Base-by-base conservation (phyloP, 2,888 invertebrate species). In the Flexamia atlantica region DNA sequence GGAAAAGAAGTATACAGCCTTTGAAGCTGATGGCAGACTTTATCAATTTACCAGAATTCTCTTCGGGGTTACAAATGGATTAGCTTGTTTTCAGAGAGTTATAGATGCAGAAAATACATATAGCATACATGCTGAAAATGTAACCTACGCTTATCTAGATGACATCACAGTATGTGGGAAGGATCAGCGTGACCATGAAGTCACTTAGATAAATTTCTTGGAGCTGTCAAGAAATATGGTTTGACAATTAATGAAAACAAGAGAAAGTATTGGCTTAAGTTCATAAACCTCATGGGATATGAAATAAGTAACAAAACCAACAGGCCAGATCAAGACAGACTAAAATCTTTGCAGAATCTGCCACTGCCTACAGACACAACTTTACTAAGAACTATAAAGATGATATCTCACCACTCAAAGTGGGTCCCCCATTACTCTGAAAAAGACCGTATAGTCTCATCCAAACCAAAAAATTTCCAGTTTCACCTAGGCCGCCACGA, bases 211-310 rank as follows among this genome's bases (percentile, higher is more conserved):
- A 81, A 68, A 64, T 81, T 81, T 10, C 64, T 81, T 32, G 64
- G 1, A 17, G 82, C 84, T 53, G 84, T 70, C 10, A 82, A 84
- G 50, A 84, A 85, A 36, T 85, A 85, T 70, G 53, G 70, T 14
- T 57, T 84, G 10, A 85, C 82, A 14, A 40, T 85, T 23, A 85
- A 85, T 57, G 64, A 81, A 36, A 40, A 81, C 12, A 81, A 85
- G 40, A 82, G 85, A 28, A 60, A 74, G 25, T 84, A 60, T 57
- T 57, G 23, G n/a, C 46, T 53, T 20, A 74, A 20, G 5, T 68
- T 25, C 25, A 84, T 30, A 50, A 72, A n/a, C 32, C 42, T 36
- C 40, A 20, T 81, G 60, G 20, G 60, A 50, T 32, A 20, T 74
- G 30, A 40, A 14, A 81, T 81, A 57, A 74, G 9, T 40, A 36